Base-by-base conservation (phyloP, 1,140 invertebrate genomes). In the Globodera rostochiensis region DNA sequence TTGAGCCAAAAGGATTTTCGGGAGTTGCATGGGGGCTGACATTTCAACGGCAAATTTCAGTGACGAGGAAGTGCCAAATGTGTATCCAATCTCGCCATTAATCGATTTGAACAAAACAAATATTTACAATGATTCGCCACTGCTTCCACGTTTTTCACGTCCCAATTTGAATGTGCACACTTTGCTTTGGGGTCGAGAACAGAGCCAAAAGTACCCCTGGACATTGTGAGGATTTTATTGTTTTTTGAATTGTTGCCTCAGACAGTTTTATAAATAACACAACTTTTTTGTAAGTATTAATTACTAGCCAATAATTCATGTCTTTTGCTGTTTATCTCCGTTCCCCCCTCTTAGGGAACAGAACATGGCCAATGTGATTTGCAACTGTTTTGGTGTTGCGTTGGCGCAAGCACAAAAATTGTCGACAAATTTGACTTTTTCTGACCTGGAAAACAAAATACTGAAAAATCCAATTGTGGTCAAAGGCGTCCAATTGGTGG, bases 181-280 rank as follows among this genome's bases (percentile, higher is more conserved):
- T 53, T 69, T 89, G 21, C 67, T 87, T 8, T 86, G 78, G 77
- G 78, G 81, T 0, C 77, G 85, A 36, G 85, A 87, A 77, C 87
- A 87, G 74, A 71, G 84, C 74, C 88, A 89, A 71, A 89, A 89
- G 73, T 89, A 89, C 83, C 88, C 88, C 6, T 89, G 87, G 87
- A 89, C 88, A 21, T 87, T 73, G 87, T 87, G 36, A 77, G 73
- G 53, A 11, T 70, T 13, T 46, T 75, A 21, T 74, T 46, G 85
- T n/a, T n/a, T 19, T 83, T 36, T 57, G 53, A 53, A 15, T 21
- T 76, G 66, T 82, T 21, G 57, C 25, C 25, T 25, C 25, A 25
- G 15, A 25, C 9, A 11, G 1, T 60, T 13, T 60, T 60, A 13
- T 60, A 60, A 50, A 11, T 11, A 46, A 75, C 25, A 25, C 25